These are phyloP conservation scores for Tipula lateralis DNA, from an alignment of 2,888 invertebrate species.

Conservation along the genomic window DNA sequence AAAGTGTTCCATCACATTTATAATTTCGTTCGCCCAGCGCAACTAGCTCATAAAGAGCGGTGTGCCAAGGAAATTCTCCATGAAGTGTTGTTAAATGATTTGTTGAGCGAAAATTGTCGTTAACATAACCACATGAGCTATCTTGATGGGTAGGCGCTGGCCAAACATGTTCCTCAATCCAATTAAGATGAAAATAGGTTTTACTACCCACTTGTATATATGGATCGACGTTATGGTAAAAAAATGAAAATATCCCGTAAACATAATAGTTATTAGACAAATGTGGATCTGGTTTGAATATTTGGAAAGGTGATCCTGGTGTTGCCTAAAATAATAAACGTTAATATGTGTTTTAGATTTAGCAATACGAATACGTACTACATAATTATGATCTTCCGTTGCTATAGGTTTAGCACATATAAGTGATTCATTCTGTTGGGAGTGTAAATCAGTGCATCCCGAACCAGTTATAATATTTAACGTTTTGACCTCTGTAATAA, in stretches of 20 bases:
- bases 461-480: background rate
- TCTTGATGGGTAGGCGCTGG: background rate
- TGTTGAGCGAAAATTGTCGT: background rate
- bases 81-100: background rate
- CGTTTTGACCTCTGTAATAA: background rate
- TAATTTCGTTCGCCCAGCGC: background rate
- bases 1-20: background rate
- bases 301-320: background rate
- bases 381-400: background rate
- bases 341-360: background rate
- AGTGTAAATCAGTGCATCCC: background rate
- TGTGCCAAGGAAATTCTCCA: conserved; percentile 24
- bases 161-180: background rate
- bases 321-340: background rate
- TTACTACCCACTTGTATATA: background rate
- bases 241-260: background rate
- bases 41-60: background rate
- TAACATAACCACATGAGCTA: background rate
- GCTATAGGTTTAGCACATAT: background rate
- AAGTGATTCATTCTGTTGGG: background rate
- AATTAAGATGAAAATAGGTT: background rate
- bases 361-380: background rate
- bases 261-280: background rate
- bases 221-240: background rate
- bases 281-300: background rate